These are phyloP conservation scores for Lithophane leautieri DNA, from an alignment of 2,888 invertebrate genomes.

Conservation along the genomic window DNA sequence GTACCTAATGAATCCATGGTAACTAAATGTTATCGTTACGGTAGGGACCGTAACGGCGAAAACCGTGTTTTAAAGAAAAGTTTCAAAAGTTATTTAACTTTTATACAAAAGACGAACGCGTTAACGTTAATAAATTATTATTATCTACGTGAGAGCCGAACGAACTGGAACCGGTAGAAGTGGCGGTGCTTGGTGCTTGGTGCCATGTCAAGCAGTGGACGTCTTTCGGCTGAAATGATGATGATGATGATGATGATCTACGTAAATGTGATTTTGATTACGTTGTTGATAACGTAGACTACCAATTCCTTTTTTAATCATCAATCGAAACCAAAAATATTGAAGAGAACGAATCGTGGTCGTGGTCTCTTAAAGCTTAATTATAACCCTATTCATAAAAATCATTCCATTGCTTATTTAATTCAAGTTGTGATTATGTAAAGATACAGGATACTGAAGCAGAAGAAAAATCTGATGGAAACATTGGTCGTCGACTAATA, in stretches of 20 bases:
- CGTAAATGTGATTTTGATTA: background rate
- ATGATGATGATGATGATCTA: background rate
- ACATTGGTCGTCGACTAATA: background rate
- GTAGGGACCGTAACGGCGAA: too few species aligned
- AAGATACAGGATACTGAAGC: background rate
- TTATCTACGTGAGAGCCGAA: too few species aligned
- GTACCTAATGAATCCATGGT: too few species aligned
- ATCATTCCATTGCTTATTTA: background rate
- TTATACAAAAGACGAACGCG: background rate
- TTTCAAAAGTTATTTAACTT: background rate
- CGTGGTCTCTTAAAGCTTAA: background rate
- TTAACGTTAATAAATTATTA: background rate
- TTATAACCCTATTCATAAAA: background rate
- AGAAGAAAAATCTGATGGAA: background rate
- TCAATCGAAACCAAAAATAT: background rate
- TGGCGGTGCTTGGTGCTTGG: too few species aligned
- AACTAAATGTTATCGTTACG: too few species aligned
- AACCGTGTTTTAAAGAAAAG: too few species aligned
- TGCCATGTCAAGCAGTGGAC: too few species aligned
- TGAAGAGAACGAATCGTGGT: background rate
- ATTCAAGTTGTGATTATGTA: background rate
- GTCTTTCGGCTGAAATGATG: too few species aligned
- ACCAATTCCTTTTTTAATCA: background rate
- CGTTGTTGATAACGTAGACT: background rate
- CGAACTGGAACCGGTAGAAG: too few species aligned